These are phyloP conservation scores for Drosophila kepulauana DNA, from an alignment of 1,140 invertebrate genomes.

Conservation along the genomic window DNA sequence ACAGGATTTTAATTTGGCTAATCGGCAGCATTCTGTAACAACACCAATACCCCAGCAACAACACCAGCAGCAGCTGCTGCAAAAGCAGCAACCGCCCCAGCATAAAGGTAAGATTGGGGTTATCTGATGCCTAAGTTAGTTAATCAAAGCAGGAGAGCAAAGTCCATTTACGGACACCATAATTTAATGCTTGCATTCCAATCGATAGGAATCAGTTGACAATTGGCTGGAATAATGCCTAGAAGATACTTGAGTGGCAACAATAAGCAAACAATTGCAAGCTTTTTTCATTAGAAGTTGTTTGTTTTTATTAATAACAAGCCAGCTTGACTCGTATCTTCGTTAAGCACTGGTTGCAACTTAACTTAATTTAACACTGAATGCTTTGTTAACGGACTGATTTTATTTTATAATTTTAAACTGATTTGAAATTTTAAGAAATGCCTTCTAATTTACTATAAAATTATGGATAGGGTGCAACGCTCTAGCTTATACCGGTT, in stretches of 20 bases:
- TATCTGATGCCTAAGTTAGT: background rate
- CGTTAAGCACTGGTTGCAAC: no score
- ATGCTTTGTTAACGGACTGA: no score
- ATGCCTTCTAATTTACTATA: no score
- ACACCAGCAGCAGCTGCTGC: conserved; percentile 46
- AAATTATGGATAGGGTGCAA: no score
- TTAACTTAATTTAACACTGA: no score
- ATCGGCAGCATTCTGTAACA: conserved; percentile 56
- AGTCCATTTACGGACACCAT: background rate
- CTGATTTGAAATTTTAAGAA: no score
- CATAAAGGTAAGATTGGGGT: conserved; percentile 58
- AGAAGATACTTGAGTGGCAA: background rate
- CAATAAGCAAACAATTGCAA: background rate
- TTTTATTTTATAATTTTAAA: background rate
- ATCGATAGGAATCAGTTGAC: no score
- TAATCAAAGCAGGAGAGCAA: background rate
- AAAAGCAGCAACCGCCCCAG: conserved; percentile 50
- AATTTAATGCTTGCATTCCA: background rate
- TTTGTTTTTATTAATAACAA: no score
- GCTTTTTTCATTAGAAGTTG: no score
- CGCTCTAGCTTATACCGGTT: no score
- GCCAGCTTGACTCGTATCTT: no score
- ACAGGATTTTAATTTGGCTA: conserved; percentile 62
- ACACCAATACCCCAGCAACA: conserved; percentile 59
- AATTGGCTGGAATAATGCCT: background rate